Evolutionary conservation across 2,113 vertebrate genomes (phyloP).

Genomic region (Equus przewalskii): DNA sequence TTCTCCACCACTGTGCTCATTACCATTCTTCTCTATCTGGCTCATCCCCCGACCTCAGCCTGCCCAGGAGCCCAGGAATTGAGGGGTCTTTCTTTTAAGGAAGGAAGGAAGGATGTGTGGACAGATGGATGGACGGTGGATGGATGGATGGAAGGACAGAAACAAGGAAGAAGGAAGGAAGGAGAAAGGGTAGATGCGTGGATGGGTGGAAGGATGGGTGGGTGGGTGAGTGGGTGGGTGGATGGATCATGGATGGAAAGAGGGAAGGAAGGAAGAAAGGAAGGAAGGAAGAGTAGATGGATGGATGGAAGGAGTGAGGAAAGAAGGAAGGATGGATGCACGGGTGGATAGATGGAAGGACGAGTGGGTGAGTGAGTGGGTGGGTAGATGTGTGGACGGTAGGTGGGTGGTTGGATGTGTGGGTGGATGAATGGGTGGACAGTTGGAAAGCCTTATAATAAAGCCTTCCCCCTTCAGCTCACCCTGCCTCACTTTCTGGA

Average conservation of each 20-base stretch:
- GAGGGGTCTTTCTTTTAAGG: neutral
- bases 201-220: too few species aligned
- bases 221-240: too few species aligned
- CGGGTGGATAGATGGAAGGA: neutral
- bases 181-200: neutral
- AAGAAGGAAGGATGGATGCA: too few species aligned
- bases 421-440: rapidly evolving
- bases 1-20: rapidly evolving
- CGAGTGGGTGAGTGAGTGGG: rapidly evolving
- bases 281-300: rapidly evolving
- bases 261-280: neutral
- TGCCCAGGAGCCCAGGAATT: neutral
- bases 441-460: neutral
- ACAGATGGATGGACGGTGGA: neutral
- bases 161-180: too few species aligned
- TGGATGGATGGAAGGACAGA: neutral
- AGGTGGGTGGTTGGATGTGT: neutral
- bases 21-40: too few species aligned
- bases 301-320: too few species aligned
- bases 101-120: neutral
- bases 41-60: rapidly evolving
- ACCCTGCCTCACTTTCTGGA: neutral
- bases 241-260: too few species aligned
- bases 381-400: neutral
- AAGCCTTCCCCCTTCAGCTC: neutral